Percentiles rank a stretch among this genome's conserved stretches.
These are phyloP conservation scores for Sitta carolinensis DNA, from an alignment of 2,797 vertebrate species.

Conservation along the genomic window DNA sequence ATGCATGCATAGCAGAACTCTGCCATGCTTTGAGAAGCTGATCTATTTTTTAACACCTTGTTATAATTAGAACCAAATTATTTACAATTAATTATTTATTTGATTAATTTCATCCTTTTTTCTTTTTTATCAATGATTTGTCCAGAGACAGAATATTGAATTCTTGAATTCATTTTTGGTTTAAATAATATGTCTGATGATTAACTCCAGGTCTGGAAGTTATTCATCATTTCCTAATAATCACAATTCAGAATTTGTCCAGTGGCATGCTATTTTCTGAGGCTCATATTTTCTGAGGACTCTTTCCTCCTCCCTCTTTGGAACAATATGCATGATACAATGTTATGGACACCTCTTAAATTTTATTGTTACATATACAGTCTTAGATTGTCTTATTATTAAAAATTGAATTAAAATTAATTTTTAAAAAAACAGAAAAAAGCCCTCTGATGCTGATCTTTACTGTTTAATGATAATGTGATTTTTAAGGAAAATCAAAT, in stretches of 20 bases:
- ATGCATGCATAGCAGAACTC: neutral
- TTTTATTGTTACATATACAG: neutral
- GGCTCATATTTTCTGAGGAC: neutral
- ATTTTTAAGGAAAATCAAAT: neutral
- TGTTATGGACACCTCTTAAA: neutral
- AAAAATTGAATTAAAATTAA: neutral
- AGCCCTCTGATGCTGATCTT: neutral
- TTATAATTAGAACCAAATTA: constrained; percentile 44
- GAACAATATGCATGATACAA: neutral
- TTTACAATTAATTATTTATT: constrained; percentile 62
- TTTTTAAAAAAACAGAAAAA: neutral
- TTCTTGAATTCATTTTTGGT: constrained; percentile 45
- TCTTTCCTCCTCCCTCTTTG: neutral
- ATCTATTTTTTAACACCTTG: constrained; percentile 52
- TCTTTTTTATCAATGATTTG: constrained; percentile 23
- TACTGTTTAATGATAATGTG: neutral
- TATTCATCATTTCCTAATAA: constrained; percentile 17
- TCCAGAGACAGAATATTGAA: neutral
- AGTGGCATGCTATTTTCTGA: neutral
- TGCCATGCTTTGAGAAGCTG: neutral
- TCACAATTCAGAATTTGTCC: neutral
- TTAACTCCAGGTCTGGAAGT: neutral
- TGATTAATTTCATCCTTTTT: constrained; percentile 49
- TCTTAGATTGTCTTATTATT: neutral
- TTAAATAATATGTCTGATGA: constrained; percentile 26